Base-by-base conservation (phyloP, 30 jellyfish, hydroid and myxozoan species). In the Aurelia sp. region DNA sequence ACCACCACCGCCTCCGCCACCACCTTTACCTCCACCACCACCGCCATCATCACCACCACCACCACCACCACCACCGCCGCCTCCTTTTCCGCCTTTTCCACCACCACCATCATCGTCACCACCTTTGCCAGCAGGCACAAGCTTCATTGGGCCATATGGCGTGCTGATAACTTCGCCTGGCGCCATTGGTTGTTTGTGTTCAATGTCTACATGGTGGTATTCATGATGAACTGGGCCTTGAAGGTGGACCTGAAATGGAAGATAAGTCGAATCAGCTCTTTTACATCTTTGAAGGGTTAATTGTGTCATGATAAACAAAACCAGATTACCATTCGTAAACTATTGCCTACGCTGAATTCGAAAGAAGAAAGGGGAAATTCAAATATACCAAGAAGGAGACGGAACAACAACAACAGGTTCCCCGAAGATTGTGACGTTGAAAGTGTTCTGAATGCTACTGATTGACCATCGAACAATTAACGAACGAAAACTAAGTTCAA, bases 61-160 rank as follows among this genome's bases (percentile, higher is more conserved):
- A 1, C 90, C 90, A 9, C 96, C 97, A 12, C 95, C 95, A 2
- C 92, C 86, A 0, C 88, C 95, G 1, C 89, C 95, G 1, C 91
- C 91, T 13, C 90, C 96, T 12, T 87, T 89, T 8, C 84, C 84
- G 0, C 89, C 96, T 31, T 95, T 92, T 21, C 97, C 97, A 27
- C 92, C 97, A 22, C 92, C 92, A 67, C 90, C 97, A 19, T 74
- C 89, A 3, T 52, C 92, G 19, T 88, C 97, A 21, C 95, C 97
- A 52, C 91, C 97, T 30, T 79, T 88, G 22, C 90, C 92, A 71
- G 97, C 98, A 58, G 98, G 98, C 8, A 93, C 98, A 38, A 93
- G 88, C 73, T 93, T 93, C 97, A 93, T 80, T 8, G 97, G 97
- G 70, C 98, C 98, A 63, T 93, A 93, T 15, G 98, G 98, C 4